phyloP scores from a whole-genome alignment of 2,888 invertebrate species.

The Thyatira batis region DNA sequence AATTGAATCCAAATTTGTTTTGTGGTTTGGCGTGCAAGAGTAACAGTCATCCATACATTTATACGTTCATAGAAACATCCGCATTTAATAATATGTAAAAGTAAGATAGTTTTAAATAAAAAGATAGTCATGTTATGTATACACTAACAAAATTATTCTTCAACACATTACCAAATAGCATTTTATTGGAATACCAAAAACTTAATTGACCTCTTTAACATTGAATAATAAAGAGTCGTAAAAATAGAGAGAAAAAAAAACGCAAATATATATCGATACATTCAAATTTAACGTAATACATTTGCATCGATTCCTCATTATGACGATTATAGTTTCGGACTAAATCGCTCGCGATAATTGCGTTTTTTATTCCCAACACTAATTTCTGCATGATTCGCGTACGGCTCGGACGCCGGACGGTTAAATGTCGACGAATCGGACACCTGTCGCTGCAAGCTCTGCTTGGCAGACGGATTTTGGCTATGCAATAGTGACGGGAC shows the following conservation, averaged over 20 bases:
- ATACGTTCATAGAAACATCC: too few relatives aligned
- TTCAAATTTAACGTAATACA: conserved; percentile 6
- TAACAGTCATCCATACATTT: too few relatives aligned
- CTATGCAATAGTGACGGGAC: conserved; percentile 28
- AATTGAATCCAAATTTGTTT: too few relatives aligned
- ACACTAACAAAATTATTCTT: too few relatives aligned
- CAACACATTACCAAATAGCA: too few relatives aligned
- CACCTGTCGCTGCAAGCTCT: conserved; percentile 69
- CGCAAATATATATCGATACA: not conserved
- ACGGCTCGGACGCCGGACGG: conserved; percentile 5
- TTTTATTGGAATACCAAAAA: conserved; percentile 5
- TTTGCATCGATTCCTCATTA: conserved; percentile 34
- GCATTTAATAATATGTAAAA: too few relatives aligned
- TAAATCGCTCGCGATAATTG: conserved; percentile 19
- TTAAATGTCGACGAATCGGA: conserved; percentile 24
- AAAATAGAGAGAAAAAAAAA: not conserved
- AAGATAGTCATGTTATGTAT: too few relatives aligned
- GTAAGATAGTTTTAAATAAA: too few relatives aligned
- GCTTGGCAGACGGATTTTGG: conserved; percentile 43
- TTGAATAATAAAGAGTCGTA: not conserved
- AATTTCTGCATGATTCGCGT: conserved; percentile 24
- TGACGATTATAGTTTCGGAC: conserved; percentile 11
- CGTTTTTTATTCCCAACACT: conserved; percentile 12
- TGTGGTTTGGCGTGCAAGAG: too few relatives aligned
- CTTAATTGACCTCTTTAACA: conserved; percentile 7